Conservation (phyloP, 2,797 vertebrate species). For the Ispidina picta region DNA sequence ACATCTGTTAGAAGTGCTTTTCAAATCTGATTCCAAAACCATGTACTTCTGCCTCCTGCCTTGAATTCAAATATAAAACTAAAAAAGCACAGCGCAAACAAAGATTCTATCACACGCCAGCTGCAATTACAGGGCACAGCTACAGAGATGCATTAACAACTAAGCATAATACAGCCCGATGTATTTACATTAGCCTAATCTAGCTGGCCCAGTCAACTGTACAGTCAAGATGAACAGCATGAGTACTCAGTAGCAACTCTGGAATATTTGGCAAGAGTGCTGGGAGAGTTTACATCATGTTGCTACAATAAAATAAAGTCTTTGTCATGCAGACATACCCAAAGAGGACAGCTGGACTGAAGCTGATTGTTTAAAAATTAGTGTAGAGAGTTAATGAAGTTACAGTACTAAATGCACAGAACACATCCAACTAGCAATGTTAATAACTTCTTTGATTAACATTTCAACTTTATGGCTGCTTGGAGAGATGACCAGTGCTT, state of each 20-base stretch:
- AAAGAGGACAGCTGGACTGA: constrained; percentile 15
- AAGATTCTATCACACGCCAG: constrained; percentile 3
- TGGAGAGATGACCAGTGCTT: not conserved
- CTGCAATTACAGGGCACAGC: not conserved
- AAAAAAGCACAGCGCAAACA: constrained; percentile 19
- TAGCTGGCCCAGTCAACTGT: not conserved
- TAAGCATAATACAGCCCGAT: not conserved
- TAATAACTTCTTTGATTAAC: not conserved
- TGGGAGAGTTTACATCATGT: not conserved
- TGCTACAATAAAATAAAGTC: not conserved
- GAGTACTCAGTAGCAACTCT: not conserved
- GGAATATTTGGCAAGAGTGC: not conserved
- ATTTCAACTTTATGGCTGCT: not conserved
- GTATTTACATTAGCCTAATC: constrained; percentile 19
- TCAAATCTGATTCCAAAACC: constrained; percentile 22
- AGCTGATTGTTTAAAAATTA: not conserved
- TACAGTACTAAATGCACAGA: not conserved
- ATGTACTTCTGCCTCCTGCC: constrained; percentile 7
- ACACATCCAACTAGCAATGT: not conserved
- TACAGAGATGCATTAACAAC: not conserved
- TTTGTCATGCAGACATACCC: not conserved
- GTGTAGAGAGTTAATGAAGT: constrained; percentile 8
- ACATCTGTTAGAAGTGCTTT: constrained; percentile 36
- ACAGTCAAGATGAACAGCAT: not conserved
- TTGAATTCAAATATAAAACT: constrained; percentile 37